These are phyloP conservation scores for Colostygia pectinataria DNA, from an alignment of 2,888 invertebrate genomes.

Conservation along the genomic window DNA sequence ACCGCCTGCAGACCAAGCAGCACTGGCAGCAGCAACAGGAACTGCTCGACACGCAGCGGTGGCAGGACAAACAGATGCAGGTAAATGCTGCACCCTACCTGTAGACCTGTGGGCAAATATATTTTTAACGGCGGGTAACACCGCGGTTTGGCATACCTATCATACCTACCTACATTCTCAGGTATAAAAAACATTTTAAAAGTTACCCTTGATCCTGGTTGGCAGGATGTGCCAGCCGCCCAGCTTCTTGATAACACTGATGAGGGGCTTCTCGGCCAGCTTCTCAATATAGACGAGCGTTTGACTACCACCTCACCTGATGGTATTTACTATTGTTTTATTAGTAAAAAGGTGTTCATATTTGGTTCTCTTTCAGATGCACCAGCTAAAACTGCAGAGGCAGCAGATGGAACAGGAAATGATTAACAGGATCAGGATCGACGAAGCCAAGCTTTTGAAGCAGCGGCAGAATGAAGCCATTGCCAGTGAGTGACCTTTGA, in stretches of 20 bases:
- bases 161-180: no score
- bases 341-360: no score
- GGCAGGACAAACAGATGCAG: conserved; percentile 19
- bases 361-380: conserved; percentile 2
- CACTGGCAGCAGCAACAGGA: conserved; percentile 37
- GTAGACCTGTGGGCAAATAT: no score
- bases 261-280: no score
- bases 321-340: no score
- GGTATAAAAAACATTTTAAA: no score
- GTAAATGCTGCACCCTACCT: neutral
- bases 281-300: no score
- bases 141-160: no score
- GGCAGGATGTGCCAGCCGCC: no score
- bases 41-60: conserved; percentile 38
- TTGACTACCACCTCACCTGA: no score
- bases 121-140: no score
- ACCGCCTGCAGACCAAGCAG: conserved; percentile 27
- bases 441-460: conserved; percentile 21
- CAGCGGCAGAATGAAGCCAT: conserved; percentile 15
- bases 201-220: no score
- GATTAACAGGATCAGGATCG: conserved; percentile 7
- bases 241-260: neutral
- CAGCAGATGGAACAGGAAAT: conserved; percentile 18
- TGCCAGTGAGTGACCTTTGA: conserved; percentile 6
- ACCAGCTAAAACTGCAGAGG: conserved; percentile 15